A percentile compares a stretch with the other conserved stretches of the same genome.
Evolutionary conservation across 2,113 vertebrate species (phyloP).

Genomic region (Halcyon senegalensis): DNA sequence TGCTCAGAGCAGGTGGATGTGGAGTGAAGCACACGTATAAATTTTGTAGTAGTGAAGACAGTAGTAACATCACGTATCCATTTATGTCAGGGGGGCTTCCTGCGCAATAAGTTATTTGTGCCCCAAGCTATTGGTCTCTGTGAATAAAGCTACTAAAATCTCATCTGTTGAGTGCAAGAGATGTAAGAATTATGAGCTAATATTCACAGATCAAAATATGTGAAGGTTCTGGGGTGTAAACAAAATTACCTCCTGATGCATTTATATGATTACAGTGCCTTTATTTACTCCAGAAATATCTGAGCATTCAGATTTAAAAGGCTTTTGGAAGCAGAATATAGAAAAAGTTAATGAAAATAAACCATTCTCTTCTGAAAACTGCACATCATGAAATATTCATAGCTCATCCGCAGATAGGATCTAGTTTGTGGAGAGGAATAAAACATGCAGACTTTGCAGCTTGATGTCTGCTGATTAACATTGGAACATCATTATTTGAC

Average conservation of each 20-base stretch:
- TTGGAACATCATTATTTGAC: not conserved
- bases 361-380: not conserved
- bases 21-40: not conserved
- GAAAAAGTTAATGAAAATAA: slow-evolving; percentile 27
- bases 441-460: not conserved
- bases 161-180: not conserved
- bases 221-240: not conserved
- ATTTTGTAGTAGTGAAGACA: not conserved
- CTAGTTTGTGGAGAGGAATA: not conserved
- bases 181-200: not conserved
- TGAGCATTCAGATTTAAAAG: not conserved
- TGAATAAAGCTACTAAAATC: not conserved
- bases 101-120: not conserved
- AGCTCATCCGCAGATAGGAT: not conserved
- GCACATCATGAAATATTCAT: slow-evolving; percentile 28
- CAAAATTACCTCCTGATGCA: not conserved
- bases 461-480: not conserved
- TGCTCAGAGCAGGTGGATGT: not conserved
- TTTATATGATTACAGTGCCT: not conserved
- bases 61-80: not conserved
- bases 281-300: not conserved
- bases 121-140: not conserved
- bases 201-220: not conserved
- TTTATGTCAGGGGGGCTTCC: not conserved
- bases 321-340: not conserved